Percentiles rank a stretch among this genome's conserved stretches.
Evolutionary conservation across 1,140 invertebrate species (phyloP).

Genomic region (Drosophila malerkotliana): DNA sequence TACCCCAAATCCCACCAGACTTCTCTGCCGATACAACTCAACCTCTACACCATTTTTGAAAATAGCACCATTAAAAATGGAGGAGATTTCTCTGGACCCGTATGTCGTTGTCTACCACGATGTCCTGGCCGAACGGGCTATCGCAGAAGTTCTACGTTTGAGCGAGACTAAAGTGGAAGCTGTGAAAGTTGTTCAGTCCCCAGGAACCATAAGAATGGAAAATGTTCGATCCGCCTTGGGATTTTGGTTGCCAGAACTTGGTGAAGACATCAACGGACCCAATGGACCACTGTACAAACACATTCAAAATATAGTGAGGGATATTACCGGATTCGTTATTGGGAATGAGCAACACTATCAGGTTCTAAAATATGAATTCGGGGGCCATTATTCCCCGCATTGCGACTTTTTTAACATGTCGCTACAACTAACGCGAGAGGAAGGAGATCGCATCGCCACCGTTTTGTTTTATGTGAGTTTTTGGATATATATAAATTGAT

Average conservation of each 20-base stretch:
- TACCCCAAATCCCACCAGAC: slow-evolving; percentile 68
- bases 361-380: slow-evolving; percentile 88
- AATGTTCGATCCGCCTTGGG: slow-evolving; percentile 94
- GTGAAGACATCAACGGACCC: background rate
- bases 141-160: slow-evolving; percentile 78
- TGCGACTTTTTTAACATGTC: slow-evolving; percentile 86
- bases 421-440: no score
- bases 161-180: background rate
- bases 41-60: slow-evolving; percentile 90
- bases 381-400: slow-evolving; percentile 89
- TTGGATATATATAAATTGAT: background rate
- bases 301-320: slow-evolving; percentile 88
- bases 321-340: slow-evolving; percentile 88
- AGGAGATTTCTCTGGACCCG: slow-evolving; percentile 93
- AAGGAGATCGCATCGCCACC: slow-evolving; percentile 54
- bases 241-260: slow-evolving; percentile 88
- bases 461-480: slow-evolving; percentile 61
- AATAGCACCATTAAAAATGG: slow-evolving; percentile 95
- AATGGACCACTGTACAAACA: slow-evolving; percentile 84
- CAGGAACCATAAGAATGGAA: background rate
- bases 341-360: slow-evolving; percentile 84
- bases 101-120: slow-evolving; percentile 94
- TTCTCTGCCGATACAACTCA: slow-evolving; percentile 92
- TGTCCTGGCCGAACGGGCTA: slow-evolving; percentile 94
- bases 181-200: background rate